Base-by-base conservation (phyloP, 92 coral and sea anemone species). In the Diadumene lineata region DNA sequence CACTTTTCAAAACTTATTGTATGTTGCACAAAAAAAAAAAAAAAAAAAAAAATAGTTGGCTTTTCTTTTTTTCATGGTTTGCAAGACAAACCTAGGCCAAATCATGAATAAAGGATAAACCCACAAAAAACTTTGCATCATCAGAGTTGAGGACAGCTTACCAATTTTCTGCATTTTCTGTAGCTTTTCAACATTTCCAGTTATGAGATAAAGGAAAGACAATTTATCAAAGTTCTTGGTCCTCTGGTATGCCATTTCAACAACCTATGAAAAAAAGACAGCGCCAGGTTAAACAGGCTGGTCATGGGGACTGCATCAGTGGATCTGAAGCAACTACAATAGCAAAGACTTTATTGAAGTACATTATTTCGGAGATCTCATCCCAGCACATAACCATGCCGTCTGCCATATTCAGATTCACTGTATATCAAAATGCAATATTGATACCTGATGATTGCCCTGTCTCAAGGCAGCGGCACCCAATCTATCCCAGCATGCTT, bases 151-250 rank as follows among this genome's bases (percentile, higher is more conserved):
- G n/a, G n/a, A n/a, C n/a, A n/a, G 51, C 90, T 63, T 70, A 94
- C 98, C 92, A 76, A 94, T 94, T 70, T 94, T 94, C 79, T 84
- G 88, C 98, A 94, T 94, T 86, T 94, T 94, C 61, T 86, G 76
- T 33, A 94, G 90, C 60, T 94, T 94, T 74, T 94, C 98, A 18
- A 89, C 88, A 73, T 94, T 94, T 66, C 98, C 98, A 64, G 98
- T 94, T 82, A 94, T 88, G 57, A 94, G 89, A 33, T 94, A 94
- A 48, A 94, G 85, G 88, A 94, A 94, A 30, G 98, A 88, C 66
- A 94, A 84, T 72, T 88, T 85, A 87, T 94, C 98, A 84, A 94
- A 94, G 86, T 94, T 94, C 88, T 94, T 94, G 51, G 98, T 94
- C 56, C 98, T 78, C 69, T 94, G 98, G 66, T 94, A 94, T 11